phyloP scores from a whole-genome alignment of 2,797 vertebrate species.

The Micropoecilia bifurca region DNA sequence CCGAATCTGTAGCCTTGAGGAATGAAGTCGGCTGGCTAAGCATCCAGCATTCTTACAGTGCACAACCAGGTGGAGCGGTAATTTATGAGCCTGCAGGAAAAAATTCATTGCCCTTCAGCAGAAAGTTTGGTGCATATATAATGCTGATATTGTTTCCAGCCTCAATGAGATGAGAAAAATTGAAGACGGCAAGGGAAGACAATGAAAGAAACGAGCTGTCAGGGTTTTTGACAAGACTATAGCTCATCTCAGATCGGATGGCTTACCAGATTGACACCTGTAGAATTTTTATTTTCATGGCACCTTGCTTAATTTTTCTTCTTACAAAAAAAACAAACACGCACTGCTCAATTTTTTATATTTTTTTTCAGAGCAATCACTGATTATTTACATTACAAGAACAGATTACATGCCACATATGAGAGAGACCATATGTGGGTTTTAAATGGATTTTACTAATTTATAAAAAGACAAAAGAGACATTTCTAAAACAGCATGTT shows the following conservation, averaged over 20 bases:
- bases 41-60: conserved; percentile 42
- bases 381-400: conserved; percentile 1
- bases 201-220: conserved; percentile 11
- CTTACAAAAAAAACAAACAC: background rate
- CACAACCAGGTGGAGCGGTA: conserved; percentile 52
- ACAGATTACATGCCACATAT: background rate
- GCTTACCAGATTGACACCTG: conserved; percentile 11
- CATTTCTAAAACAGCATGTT: background rate
- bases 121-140: conserved; percentile 51
- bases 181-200: conserved; percentile 10
- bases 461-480: background rate
- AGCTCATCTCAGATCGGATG: conserved; percentile 21
- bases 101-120: conserved; percentile 47
- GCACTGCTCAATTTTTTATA: background rate
- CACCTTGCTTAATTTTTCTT: conserved; percentile 1
- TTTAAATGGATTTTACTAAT: background rate
- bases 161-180: conserved; percentile 20
- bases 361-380: background rate
- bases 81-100: conserved; percentile 69
- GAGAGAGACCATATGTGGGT: background rate
- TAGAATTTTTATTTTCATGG: conserved; percentile 24
- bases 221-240: conserved; percentile 24
- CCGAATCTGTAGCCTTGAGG: conserved; percentile 67
- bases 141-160: conserved; percentile 54
- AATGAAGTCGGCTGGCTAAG: conserved; percentile 53